Evolutionary conservation across 2,888 invertebrate genomes (phyloP).

Genomic region (Eupithecia inturbata): DNA sequence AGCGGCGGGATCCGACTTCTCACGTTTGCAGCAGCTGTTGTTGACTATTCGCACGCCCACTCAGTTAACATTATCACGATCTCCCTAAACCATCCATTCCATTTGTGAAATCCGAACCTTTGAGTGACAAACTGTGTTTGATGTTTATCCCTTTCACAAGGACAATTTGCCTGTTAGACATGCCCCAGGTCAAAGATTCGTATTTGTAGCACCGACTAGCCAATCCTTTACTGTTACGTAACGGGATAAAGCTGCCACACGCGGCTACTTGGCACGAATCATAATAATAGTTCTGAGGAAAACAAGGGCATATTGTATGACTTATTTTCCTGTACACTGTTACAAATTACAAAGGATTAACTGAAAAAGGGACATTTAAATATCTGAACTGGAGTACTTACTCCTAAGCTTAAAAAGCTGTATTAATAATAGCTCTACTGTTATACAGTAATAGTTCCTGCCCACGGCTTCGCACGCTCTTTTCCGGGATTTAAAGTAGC

Average conservation of each 20-base stretch:
- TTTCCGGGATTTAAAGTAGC: too few species aligned
- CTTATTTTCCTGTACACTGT: constrained; percentile 2
- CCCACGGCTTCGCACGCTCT: too few species aligned
- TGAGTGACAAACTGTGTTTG: constrained; percentile 9
- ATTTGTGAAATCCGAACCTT: neutral
- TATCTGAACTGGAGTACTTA: neutral
- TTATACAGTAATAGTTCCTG: too few species aligned
- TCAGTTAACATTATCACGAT: neutral
- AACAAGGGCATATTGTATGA: neutral
- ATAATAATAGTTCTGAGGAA: constrained; percentile 1
- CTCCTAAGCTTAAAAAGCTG: neutral
- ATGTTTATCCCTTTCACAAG: constrained; percentile 12
- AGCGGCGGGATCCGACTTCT: neutral
- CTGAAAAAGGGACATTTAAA: neutral
- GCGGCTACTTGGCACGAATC: neutral
- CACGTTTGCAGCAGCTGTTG: neutral
- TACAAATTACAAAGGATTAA: neutral
- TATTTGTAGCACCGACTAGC: neutral
- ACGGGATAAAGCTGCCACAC: neutral
- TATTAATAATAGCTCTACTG: neutral
- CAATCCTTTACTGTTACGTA: neutral
- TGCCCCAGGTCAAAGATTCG: neutral
- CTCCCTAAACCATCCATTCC: neutral
- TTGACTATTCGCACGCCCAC: constrained; percentile 17
- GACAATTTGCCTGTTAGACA: neutral